Conservation (phyloP, 37 sponge, comb jelly and placozoan genomes). For the Hexactinellida sp. region DNA sequence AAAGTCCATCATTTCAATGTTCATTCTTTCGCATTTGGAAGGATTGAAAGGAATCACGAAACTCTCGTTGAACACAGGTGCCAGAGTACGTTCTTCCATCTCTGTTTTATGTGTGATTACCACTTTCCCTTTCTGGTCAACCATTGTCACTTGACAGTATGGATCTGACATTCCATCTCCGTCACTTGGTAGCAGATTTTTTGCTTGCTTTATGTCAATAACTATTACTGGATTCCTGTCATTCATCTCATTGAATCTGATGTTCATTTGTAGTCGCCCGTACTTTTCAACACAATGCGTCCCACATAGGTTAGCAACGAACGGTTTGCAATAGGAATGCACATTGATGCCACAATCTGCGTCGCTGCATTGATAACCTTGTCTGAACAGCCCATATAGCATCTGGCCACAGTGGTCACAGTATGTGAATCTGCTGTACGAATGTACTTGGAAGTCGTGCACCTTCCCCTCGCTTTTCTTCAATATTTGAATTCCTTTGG, state of each 20-base stretch:
- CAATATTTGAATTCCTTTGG: background rate
- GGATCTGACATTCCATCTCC: slow-evolving; percentile 4
- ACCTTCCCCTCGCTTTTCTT: background rate
- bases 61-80: slow-evolving; percentile 4
- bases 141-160: background rate
- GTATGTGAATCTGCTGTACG: background rate
- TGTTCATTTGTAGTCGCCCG: background rate
- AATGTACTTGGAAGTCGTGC: background rate
- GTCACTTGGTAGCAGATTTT: background rate
- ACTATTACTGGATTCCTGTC: background rate
- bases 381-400: background rate
- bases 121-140: background rate
- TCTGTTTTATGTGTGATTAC: background rate
- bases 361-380: background rate
- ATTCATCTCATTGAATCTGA: slow-evolving; percentile 3
- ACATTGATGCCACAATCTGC: background rate
- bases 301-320: slow-evolving; percentile 12
- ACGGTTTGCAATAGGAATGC: slow-evolving; percentile 12
- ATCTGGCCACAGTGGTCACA: slow-evolving; percentile 2
- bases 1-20: background rate
- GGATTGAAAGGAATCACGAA: slow-evolving; percentile 8
- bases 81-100: background rate
- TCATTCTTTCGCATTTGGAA: slow-evolving; percentile 11
- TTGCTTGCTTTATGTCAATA: slow-evolving; percentile 1
- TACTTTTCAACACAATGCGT: background rate